These are phyloP conservation scores for Poecilus cupreus DNA, from an alignment of 2,888 invertebrate genomes.

Conservation along the genomic window DNA sequence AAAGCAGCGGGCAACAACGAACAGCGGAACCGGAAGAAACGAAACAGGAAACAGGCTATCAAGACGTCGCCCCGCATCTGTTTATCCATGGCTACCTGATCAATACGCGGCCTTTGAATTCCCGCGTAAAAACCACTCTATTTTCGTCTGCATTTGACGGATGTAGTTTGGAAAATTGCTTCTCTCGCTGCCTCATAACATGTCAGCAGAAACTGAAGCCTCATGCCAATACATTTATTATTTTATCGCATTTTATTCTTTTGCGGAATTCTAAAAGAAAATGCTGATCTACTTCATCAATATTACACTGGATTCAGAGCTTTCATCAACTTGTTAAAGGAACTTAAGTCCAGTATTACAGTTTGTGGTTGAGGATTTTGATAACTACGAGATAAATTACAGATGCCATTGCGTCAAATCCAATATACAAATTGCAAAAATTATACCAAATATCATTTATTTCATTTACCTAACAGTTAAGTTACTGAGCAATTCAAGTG, in stretches of 20 bases:
- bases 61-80: slow-evolving; percentile 43
- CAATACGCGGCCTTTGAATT: neutral
- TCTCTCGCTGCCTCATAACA: neutral
- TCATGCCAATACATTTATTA: slow-evolving; percentile 25
- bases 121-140: slow-evolving; percentile 19
- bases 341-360: too few species aligned
- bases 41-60: slow-evolving; percentile 17
- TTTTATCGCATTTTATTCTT: neutral
- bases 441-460: too few species aligned
- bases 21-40: neutral
- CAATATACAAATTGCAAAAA: too few species aligned
- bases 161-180: slow-evolving; percentile 20
- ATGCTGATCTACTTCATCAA: neutral
- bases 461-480: too few species aligned
- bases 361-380: too few species aligned
- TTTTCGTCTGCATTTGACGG: slow-evolving; percentile 34
- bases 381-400: too few species aligned
- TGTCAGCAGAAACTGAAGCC: neutral
- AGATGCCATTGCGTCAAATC: too few species aligned
- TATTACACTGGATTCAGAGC: too few species aligned
- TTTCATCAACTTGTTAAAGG: too few species aligned
- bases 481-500: too few species aligned
- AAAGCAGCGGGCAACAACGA: neutral
- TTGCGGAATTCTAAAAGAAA: neutral
- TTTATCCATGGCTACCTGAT: slow-evolving; percentile 35